These are phyloP conservation scores for Drosophila monieri DNA, from an alignment of 2,888 invertebrate genomes.

Conservation along the genomic window DNA sequence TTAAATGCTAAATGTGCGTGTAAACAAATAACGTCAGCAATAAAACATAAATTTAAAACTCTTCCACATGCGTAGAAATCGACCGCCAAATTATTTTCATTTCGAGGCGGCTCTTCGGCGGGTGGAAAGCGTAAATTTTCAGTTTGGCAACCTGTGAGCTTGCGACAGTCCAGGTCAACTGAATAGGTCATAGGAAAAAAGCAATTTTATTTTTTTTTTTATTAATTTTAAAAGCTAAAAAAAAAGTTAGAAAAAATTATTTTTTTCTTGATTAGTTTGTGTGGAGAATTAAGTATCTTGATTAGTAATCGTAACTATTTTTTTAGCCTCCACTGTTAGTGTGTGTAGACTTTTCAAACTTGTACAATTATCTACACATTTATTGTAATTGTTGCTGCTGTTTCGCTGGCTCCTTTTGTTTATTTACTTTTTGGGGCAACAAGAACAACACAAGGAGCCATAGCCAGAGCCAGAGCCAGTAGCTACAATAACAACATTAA, in stretches of 20 bases:
- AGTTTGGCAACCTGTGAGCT: conserved; percentile 44
- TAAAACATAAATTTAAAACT: conserved; percentile 73
- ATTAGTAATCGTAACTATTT: no score
- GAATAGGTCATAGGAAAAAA: not conserved
- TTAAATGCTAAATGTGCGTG: conserved; percentile 72
- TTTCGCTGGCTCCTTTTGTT: conserved; percentile 59
- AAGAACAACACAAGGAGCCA: conserved; percentile 35
- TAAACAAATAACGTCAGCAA: conserved; percentile 77
- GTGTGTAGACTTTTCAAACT: conserved; percentile 64
- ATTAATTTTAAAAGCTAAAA: not conserved
- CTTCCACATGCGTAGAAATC: conserved; percentile 72
- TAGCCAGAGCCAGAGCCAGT: conserved; percentile 13
- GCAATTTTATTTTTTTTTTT: not conserved
- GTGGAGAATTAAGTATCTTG: no score
- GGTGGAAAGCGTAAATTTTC: conserved; percentile 27
- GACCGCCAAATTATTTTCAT: conserved; percentile 70
- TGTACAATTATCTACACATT: conserved; percentile 67
- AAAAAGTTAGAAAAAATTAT: no score
- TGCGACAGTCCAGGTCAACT: conserved; percentile 10
- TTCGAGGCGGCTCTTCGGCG: conserved; percentile 23
- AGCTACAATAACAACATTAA: conserved; percentile 49
- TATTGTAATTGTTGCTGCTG: conserved; percentile 67
- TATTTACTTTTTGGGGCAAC: conserved; percentile 73
- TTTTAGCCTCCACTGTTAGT: conserved; percentile 3
- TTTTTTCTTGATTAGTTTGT: no score